phyloP scores from a whole-genome alignment of 2,797 vertebrate species.

The Melanotaenia pygmaea region DNA sequence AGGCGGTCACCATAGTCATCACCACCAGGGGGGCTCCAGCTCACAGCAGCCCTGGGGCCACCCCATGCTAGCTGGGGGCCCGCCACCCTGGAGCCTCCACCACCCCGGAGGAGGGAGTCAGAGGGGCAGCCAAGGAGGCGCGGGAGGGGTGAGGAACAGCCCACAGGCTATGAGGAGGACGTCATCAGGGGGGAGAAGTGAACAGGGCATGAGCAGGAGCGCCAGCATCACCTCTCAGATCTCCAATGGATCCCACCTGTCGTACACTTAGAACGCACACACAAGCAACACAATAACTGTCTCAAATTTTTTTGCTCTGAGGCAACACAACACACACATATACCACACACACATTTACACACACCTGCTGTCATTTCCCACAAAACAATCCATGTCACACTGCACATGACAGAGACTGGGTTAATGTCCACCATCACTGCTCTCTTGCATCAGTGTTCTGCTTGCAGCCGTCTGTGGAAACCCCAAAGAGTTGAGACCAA shows the following conservation, averaged over 20 bases:
- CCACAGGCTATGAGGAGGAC: conserved; percentile 97
- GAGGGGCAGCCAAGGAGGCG: conserved; percentile 89
- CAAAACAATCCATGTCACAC: conserved; percentile 11
- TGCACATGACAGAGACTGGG: conserved; percentile 36
- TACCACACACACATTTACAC: conserved; percentile 33
- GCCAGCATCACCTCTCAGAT: conserved; percentile 99
- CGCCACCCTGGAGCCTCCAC: conserved; percentile 96
- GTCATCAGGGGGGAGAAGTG: conserved; percentile 94
- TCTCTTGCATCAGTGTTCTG: conserved; percentile 31
- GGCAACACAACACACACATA: conserved; percentile 38
- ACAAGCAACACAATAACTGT: conserved; percentile 22
- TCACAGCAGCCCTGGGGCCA: conserved; percentile 92
- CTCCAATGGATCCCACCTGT: conserved; percentile 98
- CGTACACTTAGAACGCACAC: conserved; percentile 89
- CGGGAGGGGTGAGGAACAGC: conserved; percentile 94
- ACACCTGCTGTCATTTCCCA: conserved; percentile 16
- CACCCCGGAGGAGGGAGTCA: conserved; percentile 89
- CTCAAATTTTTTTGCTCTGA: conserved; percentile 36
- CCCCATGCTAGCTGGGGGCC: conserved; percentile 90
- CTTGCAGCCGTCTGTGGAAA: conserved; percentile 66
- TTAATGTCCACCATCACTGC: conserved; percentile 25
- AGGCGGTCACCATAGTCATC: conserved; percentile 71
- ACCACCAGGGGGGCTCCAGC: conserved; percentile 79
- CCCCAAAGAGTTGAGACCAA: conserved; percentile 41
- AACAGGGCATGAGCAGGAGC: conserved; percentile 99